Evolutionary conservation across 1,140 invertebrate genomes (phyloP), one percentile per base, ranked within the genome.

Genomic region (Drosophila littoralis): DNA sequence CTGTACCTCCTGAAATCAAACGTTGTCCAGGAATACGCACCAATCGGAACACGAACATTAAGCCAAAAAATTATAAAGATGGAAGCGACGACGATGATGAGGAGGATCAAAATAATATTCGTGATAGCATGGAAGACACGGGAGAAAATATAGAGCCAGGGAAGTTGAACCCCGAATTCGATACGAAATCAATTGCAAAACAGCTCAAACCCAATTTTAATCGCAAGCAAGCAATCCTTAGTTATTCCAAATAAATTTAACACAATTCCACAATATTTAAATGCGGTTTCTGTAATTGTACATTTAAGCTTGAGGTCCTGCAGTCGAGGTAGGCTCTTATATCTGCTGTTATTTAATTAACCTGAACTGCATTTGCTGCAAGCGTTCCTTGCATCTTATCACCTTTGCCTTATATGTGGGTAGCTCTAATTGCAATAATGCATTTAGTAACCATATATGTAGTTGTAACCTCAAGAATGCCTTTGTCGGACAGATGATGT

Each of bases 311-410:
- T 52, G 46, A 2, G 46, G 46, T 48, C 46, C 22, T 22, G 22
- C 46, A 22, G 0, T 48, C 46, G 15, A 22, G 1, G 36, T 0
- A 9, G 10, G 17, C 10, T n/a, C 12, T 45, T 6, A 1, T 17
- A 59, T 59, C 61, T 69, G 15, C 12, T 35, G 46, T 40, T 61
- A 36, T 61, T 61, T 69, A 69, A 69, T 38, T 60, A 69, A 69
- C 66, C 22, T 13, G 36, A 52, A 15, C n/a, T 43, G 65, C 64
- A 40, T 46, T 55, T 15, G 33, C 12, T 35, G 6, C 28, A 46
- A 46, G 35, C 42, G 42, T 59, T 42, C 32, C 12, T 35, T 35
- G 32, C n/a, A 59, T 22, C 15, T 33, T 32, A 35, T 67, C 22
- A 54, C 57, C 57, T 42, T 58, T 15, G 46, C 9, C 35, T 58